phyloP scores from a whole-genome alignment of 2,113 vertebrate species.

The Carlito syrichta region DNA sequence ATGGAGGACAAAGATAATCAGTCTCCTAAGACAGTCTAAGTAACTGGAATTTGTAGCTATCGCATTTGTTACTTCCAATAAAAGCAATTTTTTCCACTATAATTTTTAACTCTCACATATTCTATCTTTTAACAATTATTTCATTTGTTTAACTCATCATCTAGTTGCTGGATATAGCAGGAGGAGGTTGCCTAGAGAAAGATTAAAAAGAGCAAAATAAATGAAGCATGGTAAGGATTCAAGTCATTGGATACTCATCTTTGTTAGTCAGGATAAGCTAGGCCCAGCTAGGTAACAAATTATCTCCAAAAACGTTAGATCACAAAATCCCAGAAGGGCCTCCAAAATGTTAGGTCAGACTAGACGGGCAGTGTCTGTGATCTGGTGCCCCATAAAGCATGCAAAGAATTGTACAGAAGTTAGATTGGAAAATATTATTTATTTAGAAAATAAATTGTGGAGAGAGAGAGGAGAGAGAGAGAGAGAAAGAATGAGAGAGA shows the following conservation, averaged over 20 bases:
- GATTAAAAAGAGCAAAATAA: neutral
- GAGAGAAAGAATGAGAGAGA: no score
- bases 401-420: no score
- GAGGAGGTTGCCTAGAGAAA: neutral
- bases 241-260: neutral
- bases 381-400: no score
- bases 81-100: neutral
- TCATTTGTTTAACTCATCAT: neutral
- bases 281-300: neutral
- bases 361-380: no score
- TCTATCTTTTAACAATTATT: neutral
- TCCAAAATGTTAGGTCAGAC: no score
- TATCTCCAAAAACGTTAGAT: no score
- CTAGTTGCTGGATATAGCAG: neutral
- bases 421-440: no score
- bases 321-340: no score
- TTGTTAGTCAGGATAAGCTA: neutral
- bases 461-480: no score
- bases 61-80: neutral
- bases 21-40: neutral
- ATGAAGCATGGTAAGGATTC: neutral
- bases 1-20: neutral
- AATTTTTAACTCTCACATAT: neutral
- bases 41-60: neutral
- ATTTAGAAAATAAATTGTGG: no score